Percentiles rank a stretch among this genome's conserved stretches.
phyloP scores from a whole-genome alignment of 1,140 invertebrate species.

The Holcopasites calliopsidis region DNA sequence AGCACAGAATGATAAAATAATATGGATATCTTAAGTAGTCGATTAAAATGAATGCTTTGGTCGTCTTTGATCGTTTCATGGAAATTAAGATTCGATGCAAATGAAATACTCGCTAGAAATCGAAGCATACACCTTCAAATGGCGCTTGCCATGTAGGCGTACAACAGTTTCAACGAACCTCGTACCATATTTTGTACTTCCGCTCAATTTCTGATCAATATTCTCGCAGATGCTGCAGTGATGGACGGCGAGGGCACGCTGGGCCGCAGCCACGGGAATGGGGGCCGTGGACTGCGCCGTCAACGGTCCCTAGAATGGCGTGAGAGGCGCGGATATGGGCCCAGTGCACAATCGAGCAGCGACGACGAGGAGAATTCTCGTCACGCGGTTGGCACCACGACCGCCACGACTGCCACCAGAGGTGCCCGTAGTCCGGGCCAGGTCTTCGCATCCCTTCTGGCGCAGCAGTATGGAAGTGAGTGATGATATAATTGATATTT shows the following conservation, averaged over 20 bases:
- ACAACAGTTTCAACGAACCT: no score
- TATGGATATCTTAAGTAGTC: background rate
- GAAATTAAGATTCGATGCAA: no score
- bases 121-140: no score
- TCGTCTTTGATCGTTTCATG: background rate
- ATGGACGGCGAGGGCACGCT: constrained; percentile 78
- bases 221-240: constrained; percentile 77
- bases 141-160: no score
- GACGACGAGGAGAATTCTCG: constrained; percentile 82
- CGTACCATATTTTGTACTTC: no score
- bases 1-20: background rate
- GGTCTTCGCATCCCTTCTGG: constrained; percentile 83
- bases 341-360: constrained; percentile 80
- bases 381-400: constrained; percentile 71
- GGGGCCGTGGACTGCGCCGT: constrained; percentile 79
- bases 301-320: constrained; percentile 84
- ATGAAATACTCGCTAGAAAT: no score
- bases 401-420: constrained; percentile 68
- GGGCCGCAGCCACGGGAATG: constrained; percentile 73
- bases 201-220: no score
- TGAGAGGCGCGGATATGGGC: constrained; percentile 81
- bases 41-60: background rate
- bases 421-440: constrained; percentile 81
- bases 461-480: constrained; percentile 77
- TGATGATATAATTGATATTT: constrained; percentile 58